Conservation (phyloP, 2,797 vertebrate genomes). For the Otus scops region DNA sequence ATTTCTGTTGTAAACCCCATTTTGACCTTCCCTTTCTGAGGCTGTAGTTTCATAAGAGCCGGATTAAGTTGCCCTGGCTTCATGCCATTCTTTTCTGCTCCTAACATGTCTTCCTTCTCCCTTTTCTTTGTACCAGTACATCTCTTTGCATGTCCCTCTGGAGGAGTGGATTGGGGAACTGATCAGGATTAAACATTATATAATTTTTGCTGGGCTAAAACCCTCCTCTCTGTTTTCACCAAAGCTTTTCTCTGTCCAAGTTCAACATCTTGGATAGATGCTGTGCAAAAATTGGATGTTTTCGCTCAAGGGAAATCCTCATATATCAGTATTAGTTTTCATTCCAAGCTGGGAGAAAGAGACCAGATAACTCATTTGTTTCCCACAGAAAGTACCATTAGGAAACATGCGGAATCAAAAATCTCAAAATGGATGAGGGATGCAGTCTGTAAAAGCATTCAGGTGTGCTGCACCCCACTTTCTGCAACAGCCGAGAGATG, state of each 20-base stretch:
- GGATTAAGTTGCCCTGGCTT: conserved; percentile 37
- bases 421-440: neutral
- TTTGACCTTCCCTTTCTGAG: conserved; percentile 33
- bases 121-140: neutral
- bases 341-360: neutral
- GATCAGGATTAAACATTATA: neutral
- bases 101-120: neutral
- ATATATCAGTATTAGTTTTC: neutral
- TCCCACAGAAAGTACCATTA: neutral
- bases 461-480: neutral
- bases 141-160: neutral
- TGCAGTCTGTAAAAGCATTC: neutral
- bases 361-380: neutral
- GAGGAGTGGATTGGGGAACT: neutral
- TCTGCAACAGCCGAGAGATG: neutral
- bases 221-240: neutral
- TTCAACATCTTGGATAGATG: neutral
- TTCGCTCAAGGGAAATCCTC: conserved; percentile 10
- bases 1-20: conserved; percentile 34
- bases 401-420: neutral
- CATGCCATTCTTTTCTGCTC: neutral
- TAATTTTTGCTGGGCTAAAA: neutral
- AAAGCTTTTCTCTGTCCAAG: conserved; percentile 5
- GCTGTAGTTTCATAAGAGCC: neutral
- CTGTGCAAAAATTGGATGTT: neutral